phyloP scores from a whole-genome alignment of 2,797 vertebrate species.

The Pseudocheirus occidentalis region DNA sequence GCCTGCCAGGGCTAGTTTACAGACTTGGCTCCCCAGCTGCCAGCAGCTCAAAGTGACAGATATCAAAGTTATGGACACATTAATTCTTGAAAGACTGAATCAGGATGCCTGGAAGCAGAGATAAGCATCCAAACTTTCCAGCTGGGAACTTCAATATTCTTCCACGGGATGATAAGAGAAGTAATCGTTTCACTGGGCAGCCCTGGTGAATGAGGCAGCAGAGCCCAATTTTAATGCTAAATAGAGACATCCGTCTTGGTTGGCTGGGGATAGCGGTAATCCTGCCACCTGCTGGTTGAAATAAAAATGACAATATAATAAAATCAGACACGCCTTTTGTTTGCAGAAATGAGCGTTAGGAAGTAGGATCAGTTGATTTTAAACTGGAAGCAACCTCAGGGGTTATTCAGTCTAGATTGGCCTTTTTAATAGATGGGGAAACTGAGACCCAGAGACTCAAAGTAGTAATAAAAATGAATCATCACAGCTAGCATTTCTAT shows the following conservation, averaged over 20 bases:
- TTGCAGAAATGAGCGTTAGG: background rate
- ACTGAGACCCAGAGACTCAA: background rate
- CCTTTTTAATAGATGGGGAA: background rate
- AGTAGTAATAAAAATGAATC: background rate
- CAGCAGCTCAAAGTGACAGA: background rate
- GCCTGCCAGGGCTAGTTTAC: background rate
- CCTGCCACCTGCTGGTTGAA: conserved; percentile 57
- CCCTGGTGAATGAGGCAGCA: fast-evolving
- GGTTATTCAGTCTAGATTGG: background rate
- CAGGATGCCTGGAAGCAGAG: background rate
- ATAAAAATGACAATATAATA: background rate
- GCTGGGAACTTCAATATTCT: background rate
- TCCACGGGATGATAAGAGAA: background rate
- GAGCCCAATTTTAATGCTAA: fast-evolving
- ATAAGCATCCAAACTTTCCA: background rate
- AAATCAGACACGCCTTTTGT: background rate
- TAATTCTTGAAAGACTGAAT: background rate
- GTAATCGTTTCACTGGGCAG: background rate
- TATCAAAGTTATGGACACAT: background rate
- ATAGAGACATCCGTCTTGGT: no score
- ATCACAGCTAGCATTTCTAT: background rate
- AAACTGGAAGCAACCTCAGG: fast-evolving
- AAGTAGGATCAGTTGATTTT: background rate
- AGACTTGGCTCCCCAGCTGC: background rate
- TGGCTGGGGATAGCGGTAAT: fast-evolving